Percentiles rank a stretch among this genome's conserved stretches.
These are phyloP conservation scores for Adelognathus sp. DNA, from an alignment of 2,888 invertebrate genomes.

Conservation along the genomic window DNA sequence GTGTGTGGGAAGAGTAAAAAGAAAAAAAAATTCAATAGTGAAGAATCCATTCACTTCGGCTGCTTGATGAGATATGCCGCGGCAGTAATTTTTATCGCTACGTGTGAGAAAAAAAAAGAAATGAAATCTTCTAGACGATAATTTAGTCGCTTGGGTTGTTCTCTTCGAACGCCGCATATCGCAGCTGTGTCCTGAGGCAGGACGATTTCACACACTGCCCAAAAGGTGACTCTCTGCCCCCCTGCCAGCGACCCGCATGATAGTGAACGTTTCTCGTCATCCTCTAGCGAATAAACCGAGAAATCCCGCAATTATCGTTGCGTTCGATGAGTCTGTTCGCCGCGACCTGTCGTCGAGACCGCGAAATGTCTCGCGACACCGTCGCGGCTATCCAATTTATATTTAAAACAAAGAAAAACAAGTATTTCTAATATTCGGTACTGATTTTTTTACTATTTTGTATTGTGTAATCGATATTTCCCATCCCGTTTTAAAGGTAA, in stretches of 20 bases:
- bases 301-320: conserved; percentile 43
- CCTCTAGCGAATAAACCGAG: conserved; percentile 10
- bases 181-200: conserved; percentile 45
- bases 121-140: too few relatives aligned
- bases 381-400: conserved; percentile 60
- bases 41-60: conserved; percentile 41
- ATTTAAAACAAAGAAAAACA: too few relatives aligned
- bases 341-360: background rate
- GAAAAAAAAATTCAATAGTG: background rate
- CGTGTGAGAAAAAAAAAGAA: conserved; percentile 36
- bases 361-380: conserved; percentile 37
- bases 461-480: conserved; percentile 65
- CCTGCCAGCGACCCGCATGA: background rate
- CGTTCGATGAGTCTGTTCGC: conserved; percentile 38
- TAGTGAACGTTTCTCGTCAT: conserved; percentile 22
- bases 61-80: conserved; percentile 48
- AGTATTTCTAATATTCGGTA: conserved; percentile 72
- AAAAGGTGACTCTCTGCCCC: conserved; percentile 11
- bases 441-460: conserved; percentile 74
- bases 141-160: conserved; percentile 48
- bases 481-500: conserved; percentile 68
- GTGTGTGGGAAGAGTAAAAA: too few relatives aligned
- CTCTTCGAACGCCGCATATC: conserved; percentile 51
- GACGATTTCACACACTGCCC: conserved; percentile 46
- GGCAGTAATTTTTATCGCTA: conserved; percentile 49